phyloP scores from a whole-genome alignment of 2,797 vertebrate species.

The Squalus acanthias region DNA sequence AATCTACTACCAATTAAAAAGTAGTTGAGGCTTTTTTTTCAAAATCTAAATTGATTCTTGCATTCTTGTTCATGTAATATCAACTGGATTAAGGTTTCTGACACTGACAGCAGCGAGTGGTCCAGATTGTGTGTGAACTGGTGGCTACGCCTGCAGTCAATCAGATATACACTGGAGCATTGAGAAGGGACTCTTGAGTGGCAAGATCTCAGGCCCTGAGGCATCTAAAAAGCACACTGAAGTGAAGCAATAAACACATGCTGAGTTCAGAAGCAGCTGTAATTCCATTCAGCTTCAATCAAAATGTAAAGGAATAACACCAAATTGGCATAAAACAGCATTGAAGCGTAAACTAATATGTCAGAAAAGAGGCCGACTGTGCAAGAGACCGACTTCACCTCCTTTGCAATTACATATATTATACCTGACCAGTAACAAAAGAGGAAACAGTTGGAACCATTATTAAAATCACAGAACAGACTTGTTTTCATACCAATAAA shows the following conservation, averaged over 20 bases:
- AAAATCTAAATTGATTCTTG: constrained; percentile 13
- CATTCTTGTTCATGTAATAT: background rate
- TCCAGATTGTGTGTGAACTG: background rate
- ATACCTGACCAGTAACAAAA: background rate
- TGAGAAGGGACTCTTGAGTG: background rate
- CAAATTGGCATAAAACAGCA: constrained; percentile 33
- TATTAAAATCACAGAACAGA: background rate
- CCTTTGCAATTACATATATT: background rate
- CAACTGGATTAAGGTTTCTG: constrained; percentile 15
- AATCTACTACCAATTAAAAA: constrained; percentile 9
- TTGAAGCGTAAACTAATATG: constrained; percentile 1
- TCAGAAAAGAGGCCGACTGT: background rate
- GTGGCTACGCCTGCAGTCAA: background rate
- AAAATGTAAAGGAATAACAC: constrained; percentile 15
- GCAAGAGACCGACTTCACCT: background rate
- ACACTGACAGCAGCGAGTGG: background rate
- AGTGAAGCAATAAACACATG: constrained; percentile 29
- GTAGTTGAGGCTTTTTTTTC: background rate
- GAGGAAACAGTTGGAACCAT: background rate
- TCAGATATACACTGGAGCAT: constrained; percentile 21
- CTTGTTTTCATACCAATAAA: background rate
- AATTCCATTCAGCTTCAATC: constrained; percentile 37
- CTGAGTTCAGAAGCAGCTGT: constrained; percentile 30
- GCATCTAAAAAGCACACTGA: constrained; percentile 32
- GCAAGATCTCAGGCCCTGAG: background rate